phyloP scores from a whole-genome alignment of 2,888 invertebrate species.

The Abscondita cerata region DNA sequence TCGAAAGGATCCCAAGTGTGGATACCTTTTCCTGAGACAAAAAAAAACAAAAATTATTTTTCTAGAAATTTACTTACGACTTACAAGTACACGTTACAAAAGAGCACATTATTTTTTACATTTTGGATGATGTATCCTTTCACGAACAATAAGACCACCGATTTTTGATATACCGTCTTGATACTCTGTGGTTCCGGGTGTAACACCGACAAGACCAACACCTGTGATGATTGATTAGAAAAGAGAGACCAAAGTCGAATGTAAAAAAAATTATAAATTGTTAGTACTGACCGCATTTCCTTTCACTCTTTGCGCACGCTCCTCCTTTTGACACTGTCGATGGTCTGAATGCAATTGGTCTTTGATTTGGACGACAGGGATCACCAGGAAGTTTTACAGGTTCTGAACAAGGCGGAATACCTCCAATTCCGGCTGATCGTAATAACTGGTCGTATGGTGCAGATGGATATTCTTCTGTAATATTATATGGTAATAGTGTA shows the following conservation, averaged over 20 bases:
- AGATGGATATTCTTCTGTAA: constrained; percentile 60
- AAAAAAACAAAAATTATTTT: constrained; percentile 21
- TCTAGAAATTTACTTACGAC: constrained; percentile 7
- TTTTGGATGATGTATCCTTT: constrained; percentile 60
- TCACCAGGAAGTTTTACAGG: constrained; percentile 66
- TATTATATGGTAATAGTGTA: too few relatives aligned
- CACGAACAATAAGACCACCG: constrained; percentile 67
- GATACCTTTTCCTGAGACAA: constrained; percentile 37
- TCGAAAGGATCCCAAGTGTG: constrained; percentile 48
- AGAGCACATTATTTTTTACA: constrained; percentile 18
- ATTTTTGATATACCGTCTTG: constrained; percentile 68
- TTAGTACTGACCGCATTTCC: constrained; percentile 10
- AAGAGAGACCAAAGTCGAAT: not conserved
- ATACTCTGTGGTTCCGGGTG: constrained; percentile 64
- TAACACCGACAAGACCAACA: constrained; percentile 31
- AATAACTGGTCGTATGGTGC: constrained; percentile 66
- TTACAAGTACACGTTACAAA: constrained; percentile 18
- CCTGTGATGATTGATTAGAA: constrained; percentile 5
- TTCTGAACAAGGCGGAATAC: constrained; percentile 63
- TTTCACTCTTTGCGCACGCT: constrained; percentile 40
- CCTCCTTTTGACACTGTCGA: constrained; percentile 22
- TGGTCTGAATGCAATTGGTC: constrained; percentile 51
- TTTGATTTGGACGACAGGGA: constrained; percentile 64
- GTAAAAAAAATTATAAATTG: not conserved
- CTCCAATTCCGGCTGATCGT: constrained; percentile 64